phyloP scores from a whole-genome alignment of 2,797 vertebrate genomes.

The Notolepis coatsorum region DNA sequence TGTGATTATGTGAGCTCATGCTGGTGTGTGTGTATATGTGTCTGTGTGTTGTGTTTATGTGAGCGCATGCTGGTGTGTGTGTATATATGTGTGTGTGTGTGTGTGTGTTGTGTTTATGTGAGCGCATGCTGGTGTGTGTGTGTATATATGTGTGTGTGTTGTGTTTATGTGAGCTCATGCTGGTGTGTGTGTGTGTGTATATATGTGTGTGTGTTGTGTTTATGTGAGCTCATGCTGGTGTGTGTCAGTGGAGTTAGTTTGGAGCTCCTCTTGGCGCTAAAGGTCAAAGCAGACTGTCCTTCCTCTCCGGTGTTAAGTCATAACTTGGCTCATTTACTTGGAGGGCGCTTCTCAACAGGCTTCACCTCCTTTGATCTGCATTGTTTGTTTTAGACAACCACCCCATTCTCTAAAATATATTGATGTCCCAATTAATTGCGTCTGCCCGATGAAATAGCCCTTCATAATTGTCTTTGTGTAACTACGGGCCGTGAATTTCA shows the following conservation, averaged over 20 bases:
- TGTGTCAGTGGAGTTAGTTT: not conserved
- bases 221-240: constrained; percentile 2
- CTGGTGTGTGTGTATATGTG: constrained; percentile 1
- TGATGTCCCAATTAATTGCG: constrained; percentile 71
- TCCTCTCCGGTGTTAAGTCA: constrained; percentile 19
- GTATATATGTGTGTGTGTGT: constrained; percentile 18
- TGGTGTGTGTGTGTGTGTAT: constrained; percentile 4
- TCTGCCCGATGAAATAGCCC: constrained; percentile 63
- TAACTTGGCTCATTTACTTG: constrained; percentile 53
- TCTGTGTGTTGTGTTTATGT: constrained; percentile 16
- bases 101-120: constrained; percentile 12
- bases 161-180: constrained; percentile 10
- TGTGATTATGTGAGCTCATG: constrained; percentile 5
- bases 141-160: constrained; percentile 15
- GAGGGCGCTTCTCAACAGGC: constrained; percentile 28
- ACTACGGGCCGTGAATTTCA: constrained; percentile 68
- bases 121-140: constrained; percentile 1
- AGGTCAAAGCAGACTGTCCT: constrained; percentile 23
- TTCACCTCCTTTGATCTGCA: constrained; percentile 56
- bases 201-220: constrained; percentile 21
- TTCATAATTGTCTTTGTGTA: constrained; percentile 71
- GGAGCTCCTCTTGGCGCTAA: constrained; percentile 16
- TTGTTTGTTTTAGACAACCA: constrained; percentile 27
- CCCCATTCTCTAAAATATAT: constrained; percentile 43
- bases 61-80: constrained; percentile 3